Percentiles rank a stretch among this genome's conserved stretches.
phyloP scores from a whole-genome alignment of 2,797 vertebrate genomes.

The Schizopygopsis pylzovi region DNA sequence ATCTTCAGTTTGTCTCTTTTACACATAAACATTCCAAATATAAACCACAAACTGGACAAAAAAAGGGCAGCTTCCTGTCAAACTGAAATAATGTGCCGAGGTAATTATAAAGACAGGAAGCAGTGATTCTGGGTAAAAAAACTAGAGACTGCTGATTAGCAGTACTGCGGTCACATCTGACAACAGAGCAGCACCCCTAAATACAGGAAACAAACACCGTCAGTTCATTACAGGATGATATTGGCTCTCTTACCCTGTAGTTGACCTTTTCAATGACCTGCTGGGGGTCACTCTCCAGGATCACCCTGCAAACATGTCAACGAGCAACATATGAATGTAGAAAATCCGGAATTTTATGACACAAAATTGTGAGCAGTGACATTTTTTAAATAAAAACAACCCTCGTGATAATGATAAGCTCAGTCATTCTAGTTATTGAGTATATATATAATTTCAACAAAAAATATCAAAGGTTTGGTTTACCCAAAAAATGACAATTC shows the following conservation, averaged over 20 bases:
- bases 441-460: too few species aligned
- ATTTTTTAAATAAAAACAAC: background rate
- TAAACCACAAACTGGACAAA: background rate
- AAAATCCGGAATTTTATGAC: slow-evolving; percentile 26
- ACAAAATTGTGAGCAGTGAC: background rate
- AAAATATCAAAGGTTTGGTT: too few species aligned
- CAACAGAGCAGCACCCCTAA: background rate
- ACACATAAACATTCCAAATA: background rate
- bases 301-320: slow-evolving; percentile 79
- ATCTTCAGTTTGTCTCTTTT: background rate
- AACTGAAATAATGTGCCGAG: background rate
- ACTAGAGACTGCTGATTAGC: background rate
- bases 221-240: background rate
- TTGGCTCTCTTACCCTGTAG: slow-evolving; percentile 84
- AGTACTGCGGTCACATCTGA: background rate
- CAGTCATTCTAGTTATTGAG: too few species aligned
- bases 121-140: too few species aligned
- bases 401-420: background rate
- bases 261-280: slow-evolving; percentile 92
- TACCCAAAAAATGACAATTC: too few species aligned
- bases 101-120: slow-evolving; percentile 8
- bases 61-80: background rate
- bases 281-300: slow-evolving; percentile 92
- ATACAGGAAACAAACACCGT: background rate
- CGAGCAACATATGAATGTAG: slow-evolving; percentile 35